Evolutionary conservation across 2,797 vertebrate species (phyloP).

Genomic region (Bryconaethiops microstoma): DNA sequence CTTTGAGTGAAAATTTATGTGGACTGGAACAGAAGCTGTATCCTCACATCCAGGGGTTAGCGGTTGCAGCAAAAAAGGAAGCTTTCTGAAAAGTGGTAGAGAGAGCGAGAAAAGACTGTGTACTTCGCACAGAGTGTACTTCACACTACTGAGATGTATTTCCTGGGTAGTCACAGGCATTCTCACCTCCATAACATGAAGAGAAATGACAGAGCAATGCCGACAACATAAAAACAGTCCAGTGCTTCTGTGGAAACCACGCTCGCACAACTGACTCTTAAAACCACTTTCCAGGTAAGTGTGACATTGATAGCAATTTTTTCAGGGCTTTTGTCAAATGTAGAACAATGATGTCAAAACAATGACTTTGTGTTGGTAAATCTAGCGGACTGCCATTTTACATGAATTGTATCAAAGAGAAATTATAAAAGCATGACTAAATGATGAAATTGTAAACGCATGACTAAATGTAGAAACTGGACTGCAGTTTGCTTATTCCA

Average conservation of each 20-base stretch:
- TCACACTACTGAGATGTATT: constrained; percentile 10
- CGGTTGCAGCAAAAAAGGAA: background rate
- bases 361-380: background rate
- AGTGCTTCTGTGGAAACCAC: background rate
- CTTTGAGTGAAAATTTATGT: background rate
- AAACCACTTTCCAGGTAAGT: constrained; percentile 37
- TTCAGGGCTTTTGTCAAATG: background rate
- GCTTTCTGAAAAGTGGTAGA: background rate
- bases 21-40: background rate
- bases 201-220: background rate
- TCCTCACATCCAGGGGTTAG: background rate
- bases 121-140: background rate
- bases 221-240: background rate
- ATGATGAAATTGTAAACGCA: no score
- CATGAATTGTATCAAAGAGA: background rate
- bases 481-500: background rate
- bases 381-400: background rate
- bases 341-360: background rate
- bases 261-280: background rate
- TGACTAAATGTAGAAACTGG: background rate
- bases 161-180: constrained; percentile 39
- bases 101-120: background rate
- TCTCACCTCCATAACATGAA: background rate
- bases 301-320: background rate
- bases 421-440: no score